Evolutionary conservation across 1,140 invertebrate genomes (phyloP).

Genomic region (Drosophila pseudoobscura): DNA sequence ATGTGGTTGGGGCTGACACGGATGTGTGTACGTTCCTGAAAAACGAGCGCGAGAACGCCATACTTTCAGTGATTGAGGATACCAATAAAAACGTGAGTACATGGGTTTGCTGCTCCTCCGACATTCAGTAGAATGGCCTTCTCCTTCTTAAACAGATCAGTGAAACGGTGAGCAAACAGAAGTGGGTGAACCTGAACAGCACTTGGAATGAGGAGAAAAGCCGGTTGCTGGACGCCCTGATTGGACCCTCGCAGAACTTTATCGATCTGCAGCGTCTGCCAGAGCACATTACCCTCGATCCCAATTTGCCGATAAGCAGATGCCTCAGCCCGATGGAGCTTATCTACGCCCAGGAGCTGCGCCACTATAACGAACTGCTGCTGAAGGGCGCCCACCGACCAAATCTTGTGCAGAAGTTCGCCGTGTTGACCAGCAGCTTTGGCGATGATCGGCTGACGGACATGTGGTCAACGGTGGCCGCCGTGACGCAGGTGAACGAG

Average conservation of each 20-base stretch:
- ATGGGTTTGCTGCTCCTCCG: too few species aligned
- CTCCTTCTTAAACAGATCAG: conserved; percentile 85
- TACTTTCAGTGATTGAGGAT: conserved; percentile 95
- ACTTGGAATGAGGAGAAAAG: conserved; percentile 96
- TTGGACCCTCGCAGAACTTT: conserved; percentile 92
- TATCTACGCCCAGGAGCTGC: conserved; percentile 93
- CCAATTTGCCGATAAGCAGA: conserved; percentile 83
- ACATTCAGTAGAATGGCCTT: neutral
- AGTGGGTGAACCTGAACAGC: conserved; percentile 91
- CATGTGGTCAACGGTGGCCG: conserved; percentile 92
- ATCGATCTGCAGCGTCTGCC: conserved; percentile 89
- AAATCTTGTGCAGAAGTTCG: conserved; percentile 90
- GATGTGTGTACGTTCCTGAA: conserved; percentile 90
- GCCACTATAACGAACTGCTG: conserved; percentile 92
- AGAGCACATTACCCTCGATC: conserved; percentile 87
- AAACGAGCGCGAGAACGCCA: conserved; percentile 97
- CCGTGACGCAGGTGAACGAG: conserved; percentile 46
- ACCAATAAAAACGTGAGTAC: conserved; percentile 91
- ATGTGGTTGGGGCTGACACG: conserved; percentile 95
- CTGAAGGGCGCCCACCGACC: conserved; percentile 88
- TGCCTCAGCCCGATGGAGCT: conserved; percentile 86
- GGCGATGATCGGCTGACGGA: conserved; percentile 94
- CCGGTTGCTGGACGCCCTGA: conserved; percentile 93
- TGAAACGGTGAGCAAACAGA: conserved; percentile 88
- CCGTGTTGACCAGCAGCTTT: conserved; percentile 88